Base-by-base conservation (phyloP, 1,140 invertebrate species). In the Drosophila varians region DNA sequence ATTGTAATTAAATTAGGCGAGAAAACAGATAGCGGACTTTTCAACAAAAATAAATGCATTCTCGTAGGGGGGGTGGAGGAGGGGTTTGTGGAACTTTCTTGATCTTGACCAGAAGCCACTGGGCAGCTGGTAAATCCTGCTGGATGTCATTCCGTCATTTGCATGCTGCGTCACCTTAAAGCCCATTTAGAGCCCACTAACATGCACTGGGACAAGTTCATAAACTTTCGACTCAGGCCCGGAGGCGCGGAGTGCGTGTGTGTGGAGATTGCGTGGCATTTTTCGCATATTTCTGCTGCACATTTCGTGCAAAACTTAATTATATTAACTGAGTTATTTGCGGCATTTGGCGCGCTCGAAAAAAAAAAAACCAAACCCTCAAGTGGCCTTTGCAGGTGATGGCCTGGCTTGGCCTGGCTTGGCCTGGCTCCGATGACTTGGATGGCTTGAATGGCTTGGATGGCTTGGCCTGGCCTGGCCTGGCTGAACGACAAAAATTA, bases 281-380 rank as follows among this genome's bases (percentile, higher is more conserved):
- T 87, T 77, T 77, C 82, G 40, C 82, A 87, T 87, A 87, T 77
- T 87, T 87, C 47, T 74, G 82, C 58, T 82, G 82, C 74, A 87
- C 82, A 88, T 86, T 86, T 87, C 82, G 82, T 87, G 77, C 82
- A 87, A 87, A 87, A 87, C 82, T 87, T 87, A 87, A 87, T 87
- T 87, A 87, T 87, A 87, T 87, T 87, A 87, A 87, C 77, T 87
- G 82, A 87, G 82, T 87, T 87, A 87, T 87, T 87, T 87, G 82
- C 82, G 82, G 82, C 82, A 87, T 87, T 87, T 87, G 82, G 82
- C 82, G 82, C 82, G 82, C 69, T 82, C 69, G 36, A 38, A 38
- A 38, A 16, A 38, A n/a, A n/a, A n/a, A n/a, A n/a, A n/a, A n/a
- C n/a, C n/a, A n/a, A 38, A 31, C 36, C 36, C 36, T 38, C 36